These are phyloP conservation scores for Mergus octosetaceus DNA, from an alignment of 2,797 vertebrate species.

Conservation along the genomic window DNA sequence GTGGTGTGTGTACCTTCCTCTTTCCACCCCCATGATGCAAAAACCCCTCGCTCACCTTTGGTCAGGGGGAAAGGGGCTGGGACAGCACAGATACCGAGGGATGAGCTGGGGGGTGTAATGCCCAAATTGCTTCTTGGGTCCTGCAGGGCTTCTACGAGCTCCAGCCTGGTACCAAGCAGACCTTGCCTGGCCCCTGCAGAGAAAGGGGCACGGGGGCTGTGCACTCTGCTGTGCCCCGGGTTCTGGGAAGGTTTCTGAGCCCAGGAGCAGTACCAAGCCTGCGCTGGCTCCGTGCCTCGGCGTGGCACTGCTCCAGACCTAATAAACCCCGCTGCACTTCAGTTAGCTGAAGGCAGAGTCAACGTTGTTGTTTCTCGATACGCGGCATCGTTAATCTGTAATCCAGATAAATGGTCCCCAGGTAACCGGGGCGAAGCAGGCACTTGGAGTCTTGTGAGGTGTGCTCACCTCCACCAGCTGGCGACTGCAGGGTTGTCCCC, in stretches of 20 bases:
- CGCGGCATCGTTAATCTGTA: not conserved
- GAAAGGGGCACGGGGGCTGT: not conserved
- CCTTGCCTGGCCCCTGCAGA: not conserved
- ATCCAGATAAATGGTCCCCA: not conserved
- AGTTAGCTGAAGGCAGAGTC: not conserved
- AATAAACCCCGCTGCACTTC: slow-evolving; percentile 9
- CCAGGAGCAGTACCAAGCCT: not conserved
- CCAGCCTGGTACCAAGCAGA: not conserved
- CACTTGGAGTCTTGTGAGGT: not conserved
- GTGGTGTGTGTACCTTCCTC: not conserved
- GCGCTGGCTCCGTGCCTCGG: not conserved
- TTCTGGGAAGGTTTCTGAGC: not conserved
- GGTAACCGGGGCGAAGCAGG: not conserved
- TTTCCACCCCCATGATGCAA: not conserved
- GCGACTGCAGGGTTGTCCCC: not conserved
- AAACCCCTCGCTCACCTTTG: not conserved
- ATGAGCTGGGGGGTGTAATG: not conserved
- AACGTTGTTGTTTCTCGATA: not conserved
- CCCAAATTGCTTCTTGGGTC: not conserved
- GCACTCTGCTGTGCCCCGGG: not conserved
- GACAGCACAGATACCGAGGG: not conserved
- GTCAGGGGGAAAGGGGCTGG: not conserved
- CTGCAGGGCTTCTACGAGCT: not conserved
- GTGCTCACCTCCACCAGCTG: not conserved
- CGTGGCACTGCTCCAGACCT: not conserved